phyloP scores from a whole-genome alignment of 2,888 invertebrate genomes.

The Anodontia alba region DNA sequence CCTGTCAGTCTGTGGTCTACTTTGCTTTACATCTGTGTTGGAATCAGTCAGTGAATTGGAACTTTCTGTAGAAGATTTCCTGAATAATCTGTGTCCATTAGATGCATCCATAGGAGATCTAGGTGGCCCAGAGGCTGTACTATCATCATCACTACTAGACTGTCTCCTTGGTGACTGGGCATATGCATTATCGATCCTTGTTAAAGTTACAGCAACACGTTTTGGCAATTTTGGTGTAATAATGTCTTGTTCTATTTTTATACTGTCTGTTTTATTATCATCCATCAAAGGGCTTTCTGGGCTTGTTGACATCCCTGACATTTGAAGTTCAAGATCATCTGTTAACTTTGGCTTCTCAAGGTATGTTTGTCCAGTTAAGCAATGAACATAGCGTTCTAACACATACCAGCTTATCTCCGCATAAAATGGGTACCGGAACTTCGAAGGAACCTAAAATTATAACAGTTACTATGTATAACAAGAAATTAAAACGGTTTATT shows the following conservation, averaged over 20 bases:
- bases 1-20: not conserved
- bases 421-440: constrained; percentile 99
- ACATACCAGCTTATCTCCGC: constrained; percentile 99
- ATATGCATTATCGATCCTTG: constrained; percentile 70
- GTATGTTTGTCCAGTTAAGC: constrained; percentile 89
- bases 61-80: constrained; percentile 67
- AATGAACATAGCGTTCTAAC: constrained; percentile 95
- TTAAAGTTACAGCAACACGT: constrained; percentile 75
- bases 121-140: constrained; percentile 43
- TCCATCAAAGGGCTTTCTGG: constrained; percentile 24
- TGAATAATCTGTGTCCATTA: constrained; percentile 39
- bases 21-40: constrained; percentile 4
- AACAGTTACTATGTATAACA: not conserved
- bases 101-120: constrained; percentile 52
- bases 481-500: not conserved
- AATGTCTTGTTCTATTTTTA: constrained; percentile 8
- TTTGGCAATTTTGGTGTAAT: constrained; percentile 70
- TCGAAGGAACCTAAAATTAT: constrained; percentile 92
- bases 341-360: constrained; percentile 69
- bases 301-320: constrained; percentile 25
- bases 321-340: constrained; percentile 55
- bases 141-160: constrained; percentile 66
- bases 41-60: constrained; percentile 52
- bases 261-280: not conserved
- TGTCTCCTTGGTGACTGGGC: constrained; percentile 52